Base-by-base conservation (phyloP, 2,113 vertebrate species). In the Podiceps cristatus region DNA sequence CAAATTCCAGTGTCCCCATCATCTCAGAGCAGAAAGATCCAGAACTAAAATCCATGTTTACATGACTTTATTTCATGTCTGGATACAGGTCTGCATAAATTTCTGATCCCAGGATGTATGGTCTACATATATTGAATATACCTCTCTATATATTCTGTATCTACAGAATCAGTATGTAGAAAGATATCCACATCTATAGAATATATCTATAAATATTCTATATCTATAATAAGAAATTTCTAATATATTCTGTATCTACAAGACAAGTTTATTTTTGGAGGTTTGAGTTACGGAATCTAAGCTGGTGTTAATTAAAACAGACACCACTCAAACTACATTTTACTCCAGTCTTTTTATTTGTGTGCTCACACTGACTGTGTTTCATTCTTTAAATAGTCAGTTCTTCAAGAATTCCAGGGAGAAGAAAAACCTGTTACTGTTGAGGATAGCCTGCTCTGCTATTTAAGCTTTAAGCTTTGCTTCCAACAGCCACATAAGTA, bases 391-490 rank as follows among this genome's bases (percentile, higher is more conserved):
- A 90, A 75, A 75, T 44, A 75, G 66, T 44, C 88, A 50, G 75
- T 35, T 88, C 68, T 90, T 78, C 78, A 75, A 86, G 85, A 88
- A 55, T 42, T 86, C 68, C 5, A 18, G 28, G 62, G 78, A 64
- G 66, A 87, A 92, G 62, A 55, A 73, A 62, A 47, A 77, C 5
- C 7, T 78, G 50, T 22, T 49, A 67, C 80, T 13, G 23, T 29
- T 33, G 76, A 56, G 37, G 68, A 93, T 56, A 35, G 7, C 37
- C 63, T 81, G 93, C 52, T 78, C 90, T 81, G 55, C 79, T 74
- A 68, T 66, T 97, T 87, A 63, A 75, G 45, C 93, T 93, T 92
- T 76, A 93, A 95, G 83, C 63, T 93, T 96, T 77, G 33, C 94
- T 96, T 96, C 89, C 85, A 79, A 33, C 50, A 88, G 97, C 49